Conservation (phyloP, 2,888 invertebrate genomes). For the Euplagia quadripunctaria region DNA sequence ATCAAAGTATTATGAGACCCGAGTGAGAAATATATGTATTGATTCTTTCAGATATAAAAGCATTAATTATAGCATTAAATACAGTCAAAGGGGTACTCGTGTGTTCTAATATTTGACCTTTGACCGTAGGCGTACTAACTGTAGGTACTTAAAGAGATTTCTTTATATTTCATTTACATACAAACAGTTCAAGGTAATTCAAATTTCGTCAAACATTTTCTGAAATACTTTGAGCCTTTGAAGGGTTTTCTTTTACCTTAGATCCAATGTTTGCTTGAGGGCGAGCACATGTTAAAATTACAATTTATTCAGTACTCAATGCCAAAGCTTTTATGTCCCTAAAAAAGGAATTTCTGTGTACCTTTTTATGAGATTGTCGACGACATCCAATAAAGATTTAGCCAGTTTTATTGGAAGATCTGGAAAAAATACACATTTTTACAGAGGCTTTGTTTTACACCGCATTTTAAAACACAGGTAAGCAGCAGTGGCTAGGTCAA, state of each 20-base stretch:
- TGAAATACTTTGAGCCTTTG: conserved; percentile 6
- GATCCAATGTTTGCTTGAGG: conserved; percentile 8
- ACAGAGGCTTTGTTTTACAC: background rate
- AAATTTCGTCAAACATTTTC: conserved; percentile 2
- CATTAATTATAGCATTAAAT: background rate
- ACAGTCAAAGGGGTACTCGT: background rate
- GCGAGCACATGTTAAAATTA: conserved; percentile 15
- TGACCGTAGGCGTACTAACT: background rate
- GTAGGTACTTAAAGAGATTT: background rate
- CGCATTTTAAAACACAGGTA: too few species aligned
- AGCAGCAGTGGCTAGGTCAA: background rate
- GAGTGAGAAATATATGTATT: too few species aligned
- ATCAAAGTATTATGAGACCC: too few species aligned
- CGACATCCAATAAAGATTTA: background rate
- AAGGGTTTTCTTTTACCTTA: background rate
- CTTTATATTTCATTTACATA: background rate
- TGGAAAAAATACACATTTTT: background rate
- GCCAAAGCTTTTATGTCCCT: background rate
- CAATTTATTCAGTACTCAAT: conserved; percentile 5
- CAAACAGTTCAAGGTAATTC: background rate
- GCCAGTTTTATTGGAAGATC: background rate
- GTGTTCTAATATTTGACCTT: background rate
- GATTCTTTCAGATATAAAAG: background rate
- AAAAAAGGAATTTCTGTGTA: background rate
- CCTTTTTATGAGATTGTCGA: background rate